These are phyloP conservation scores for Isaurus tuberculatus DNA, from an alignment of 92 coral and sea anemone genomes.

Conservation along the genomic window DNA sequence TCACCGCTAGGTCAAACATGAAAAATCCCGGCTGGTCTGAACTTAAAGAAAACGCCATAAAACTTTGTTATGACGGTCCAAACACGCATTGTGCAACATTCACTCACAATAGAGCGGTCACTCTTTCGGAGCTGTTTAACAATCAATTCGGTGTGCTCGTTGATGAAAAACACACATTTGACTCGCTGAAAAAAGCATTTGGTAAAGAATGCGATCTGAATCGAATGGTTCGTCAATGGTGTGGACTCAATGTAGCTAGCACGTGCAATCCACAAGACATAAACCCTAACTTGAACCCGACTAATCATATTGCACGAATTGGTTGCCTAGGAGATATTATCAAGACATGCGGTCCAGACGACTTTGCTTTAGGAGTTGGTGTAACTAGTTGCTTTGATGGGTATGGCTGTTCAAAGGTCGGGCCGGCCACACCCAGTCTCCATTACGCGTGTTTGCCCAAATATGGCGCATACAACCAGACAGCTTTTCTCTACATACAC, in stretches of 20 bases:
- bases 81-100: slow-evolving; percentile 81
- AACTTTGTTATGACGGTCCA: slow-evolving; percentile 84
- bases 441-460: slow-evolving; percentile 86
- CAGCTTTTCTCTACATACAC: slow-evolving; percentile 76
- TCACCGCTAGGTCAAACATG: slow-evolving; percentile 69
- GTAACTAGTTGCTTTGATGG: slow-evolving; percentile 87
- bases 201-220: slow-evolving; percentile 78
- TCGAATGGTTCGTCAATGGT: slow-evolving; percentile 84
- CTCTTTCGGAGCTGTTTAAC: slow-evolving; percentile 82
- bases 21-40: slow-evolving; percentile 92
- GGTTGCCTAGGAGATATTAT: slow-evolving; percentile 90
- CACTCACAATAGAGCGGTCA: slow-evolving; percentile 78
- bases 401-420: slow-evolving; percentile 87
- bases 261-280: slow-evolving; percentile 89
- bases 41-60: slow-evolving; percentile 67
- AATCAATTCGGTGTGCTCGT: slow-evolving; percentile 88
- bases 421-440: slow-evolving; percentile 80
- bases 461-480: slow-evolving; percentile 83
- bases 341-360: slow-evolving; percentile 89
- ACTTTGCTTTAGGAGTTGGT: slow-evolving; percentile 83
- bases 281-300: slow-evolving; percentile 89
- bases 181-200: slow-evolving; percentile 65
- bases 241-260: slow-evolving; percentile 88
- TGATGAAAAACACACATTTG: slow-evolving; percentile 77
- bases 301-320: slow-evolving; percentile 89